Base-by-base conservation (phyloP, 2,888 invertebrate species). In the Athalia rosae region DNA sequence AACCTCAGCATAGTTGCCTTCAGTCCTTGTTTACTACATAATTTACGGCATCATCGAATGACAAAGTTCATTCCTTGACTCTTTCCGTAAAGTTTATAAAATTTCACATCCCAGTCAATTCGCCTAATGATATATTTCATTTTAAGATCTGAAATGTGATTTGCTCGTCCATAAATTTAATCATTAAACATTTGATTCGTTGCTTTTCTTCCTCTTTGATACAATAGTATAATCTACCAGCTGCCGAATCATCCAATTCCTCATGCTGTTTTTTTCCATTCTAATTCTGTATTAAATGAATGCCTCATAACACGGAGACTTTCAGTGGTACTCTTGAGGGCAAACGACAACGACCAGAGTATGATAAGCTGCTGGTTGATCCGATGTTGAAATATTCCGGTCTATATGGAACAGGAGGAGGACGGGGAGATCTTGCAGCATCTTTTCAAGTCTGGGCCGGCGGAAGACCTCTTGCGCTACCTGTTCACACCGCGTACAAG, bases 321-420 rank as follows among this genome's bases (percentile, higher is more conserved):
- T 90, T 64, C 86, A 98, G 98, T 85, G 98, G 98, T 6, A 97
- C 98, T 2, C 91, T 99, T 79, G 98, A 99, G 92, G 99, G 99
- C 0, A 95, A 95, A 87, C 92, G 96, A 77, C 93, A 95, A 71
- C 95, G 96, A 86, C 97, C 97, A 0, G 95, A 96, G 85, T 98
- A 96, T 92, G 96, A 97, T 85, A 95, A 96, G 87, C 90, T 99
- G 4, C 91, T 98, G 0, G 93, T 94, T 41, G 96, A 98, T 87
- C 98, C 98, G 0, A 94, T 97, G 92, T 91, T 98, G 74, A 96
- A 97, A 86, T 98, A 95, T 90, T 97, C 97, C 0, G 98, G 98
- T 0, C 91, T 97, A 1, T 97, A 96, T 87, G 95, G 96, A 81
- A 94, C 95, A 79, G 94, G 94, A 50, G 95, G 95, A 89, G 87